A percentile compares a stretch with the other conserved stretches of the same genome.
These are phyloP conservation scores for Crocodylus rhombifer DNA, from an alignment of 2,797 vertebrate species.

Conservation along the genomic window DNA sequence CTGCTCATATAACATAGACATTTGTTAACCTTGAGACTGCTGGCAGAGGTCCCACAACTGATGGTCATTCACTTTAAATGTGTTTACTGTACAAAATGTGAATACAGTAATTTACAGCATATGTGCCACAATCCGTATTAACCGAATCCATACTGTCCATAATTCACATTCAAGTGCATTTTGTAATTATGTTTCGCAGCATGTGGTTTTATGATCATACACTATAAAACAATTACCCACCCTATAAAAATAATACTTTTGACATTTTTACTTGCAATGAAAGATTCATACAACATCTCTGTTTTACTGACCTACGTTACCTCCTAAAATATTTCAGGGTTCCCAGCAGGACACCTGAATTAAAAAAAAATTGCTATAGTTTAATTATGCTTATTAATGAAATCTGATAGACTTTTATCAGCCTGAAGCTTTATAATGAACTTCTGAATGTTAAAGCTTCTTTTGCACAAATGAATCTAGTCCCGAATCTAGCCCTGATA, in stretches of 20 bases:
- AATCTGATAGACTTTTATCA: conserved; percentile 21
- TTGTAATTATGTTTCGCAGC: conserved; percentile 65
- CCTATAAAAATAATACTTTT: conserved; percentile 59
- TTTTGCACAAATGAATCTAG: not conserved
- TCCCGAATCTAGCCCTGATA: conserved; percentile 30
- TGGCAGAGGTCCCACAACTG: not conserved
- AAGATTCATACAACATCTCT: not conserved
- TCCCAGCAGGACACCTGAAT: conserved; percentile 1
- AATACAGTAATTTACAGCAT: conserved; percentile 28
- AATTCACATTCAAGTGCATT: conserved; percentile 64
- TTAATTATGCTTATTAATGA: conserved; percentile 27
- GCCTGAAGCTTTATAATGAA: conserved; percentile 13
- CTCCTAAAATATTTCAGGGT: conserved; percentile 7
- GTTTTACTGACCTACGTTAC: not conserved
- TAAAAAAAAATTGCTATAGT: not conserved
- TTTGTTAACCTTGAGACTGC: not conserved
- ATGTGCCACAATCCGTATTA: conserved; percentile 46
- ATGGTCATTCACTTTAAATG: not conserved
- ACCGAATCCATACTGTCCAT: conserved; percentile 52
- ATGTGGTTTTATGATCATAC: conserved; percentile 52
- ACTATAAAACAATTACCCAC: conserved; percentile 64
- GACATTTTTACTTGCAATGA: conserved; percentile 22
- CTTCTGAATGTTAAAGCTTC: conserved; percentile 12
- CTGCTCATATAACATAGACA: not conserved
- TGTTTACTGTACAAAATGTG: not conserved